Conservation (phyloP, 2,113 vertebrate species). For the Nicator chloris region DNA sequence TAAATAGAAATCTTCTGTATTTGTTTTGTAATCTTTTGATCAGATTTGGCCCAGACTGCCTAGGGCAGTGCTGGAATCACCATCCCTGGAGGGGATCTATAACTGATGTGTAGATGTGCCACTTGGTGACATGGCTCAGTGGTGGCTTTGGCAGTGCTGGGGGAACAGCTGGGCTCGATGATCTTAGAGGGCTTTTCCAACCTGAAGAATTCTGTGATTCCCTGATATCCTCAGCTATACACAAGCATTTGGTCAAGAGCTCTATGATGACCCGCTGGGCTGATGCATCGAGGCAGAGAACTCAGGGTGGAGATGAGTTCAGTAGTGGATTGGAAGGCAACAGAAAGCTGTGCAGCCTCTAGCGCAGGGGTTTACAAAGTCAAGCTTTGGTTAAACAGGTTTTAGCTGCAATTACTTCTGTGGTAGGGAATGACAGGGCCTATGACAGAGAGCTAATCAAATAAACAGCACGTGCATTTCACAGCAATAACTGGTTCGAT, state of each 20-base stretch:
- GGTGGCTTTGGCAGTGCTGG: background rate
- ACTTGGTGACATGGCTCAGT: background rate
- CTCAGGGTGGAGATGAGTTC: background rate
- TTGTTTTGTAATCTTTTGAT: no score
- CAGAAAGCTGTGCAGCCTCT: background rate
- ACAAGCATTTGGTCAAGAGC: background rate
- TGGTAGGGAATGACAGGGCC: background rate
- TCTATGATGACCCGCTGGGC: accelerated
- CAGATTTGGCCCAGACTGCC: background rate
- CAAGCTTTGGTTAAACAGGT: background rate
- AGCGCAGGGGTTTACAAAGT: background rate
- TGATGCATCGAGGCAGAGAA: accelerated
- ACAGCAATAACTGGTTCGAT: background rate
- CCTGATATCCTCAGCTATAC: background rate
- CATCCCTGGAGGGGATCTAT: background rate
- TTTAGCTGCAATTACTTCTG: background rate
- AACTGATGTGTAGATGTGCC: background rate
- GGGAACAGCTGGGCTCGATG: background rate
- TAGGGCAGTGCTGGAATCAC: background rate
- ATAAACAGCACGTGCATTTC: background rate
- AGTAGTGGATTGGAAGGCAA: background rate
- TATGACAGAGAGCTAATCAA: background rate
- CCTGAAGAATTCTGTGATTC: background rate
- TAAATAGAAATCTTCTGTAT: no score
- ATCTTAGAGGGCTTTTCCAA: background rate